These are phyloP conservation scores for Rhinatrema bivittatum DNA, from an alignment of 2,797 vertebrate genomes.

Conservation along the genomic window DNA sequence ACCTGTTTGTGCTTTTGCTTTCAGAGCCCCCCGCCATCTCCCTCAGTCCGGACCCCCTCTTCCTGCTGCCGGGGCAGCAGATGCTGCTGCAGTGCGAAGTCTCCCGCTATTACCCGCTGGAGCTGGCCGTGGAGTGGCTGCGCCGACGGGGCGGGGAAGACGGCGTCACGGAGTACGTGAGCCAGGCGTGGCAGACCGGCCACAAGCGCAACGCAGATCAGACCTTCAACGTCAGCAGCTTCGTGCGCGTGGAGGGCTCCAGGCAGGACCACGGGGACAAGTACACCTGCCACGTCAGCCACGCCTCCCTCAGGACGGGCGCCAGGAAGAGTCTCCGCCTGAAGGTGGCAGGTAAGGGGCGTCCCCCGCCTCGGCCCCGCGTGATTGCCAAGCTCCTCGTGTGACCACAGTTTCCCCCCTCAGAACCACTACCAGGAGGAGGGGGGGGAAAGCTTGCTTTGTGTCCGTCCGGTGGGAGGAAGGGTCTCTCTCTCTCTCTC, in stretches of 20 bases:
- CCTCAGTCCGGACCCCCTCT: conserved; percentile 58
- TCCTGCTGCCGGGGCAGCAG: conserved; percentile 51
- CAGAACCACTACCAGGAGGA: neutral
- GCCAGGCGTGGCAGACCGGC: conserved; percentile 42
- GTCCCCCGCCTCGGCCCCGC: too few species aligned
- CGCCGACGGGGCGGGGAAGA: conserved; percentile 29
- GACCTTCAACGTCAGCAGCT: conserved; percentile 60
- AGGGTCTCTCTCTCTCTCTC: too few species aligned
- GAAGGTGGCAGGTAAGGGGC: conserved; percentile 60
- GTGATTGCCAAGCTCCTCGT: too few species aligned
- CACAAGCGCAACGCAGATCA: conserved; percentile 63
- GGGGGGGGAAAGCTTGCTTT: too few species aligned
- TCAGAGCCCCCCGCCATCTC: conserved; percentile 63
- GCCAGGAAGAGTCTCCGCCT: conserved; percentile 39
- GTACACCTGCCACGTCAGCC: conserved; percentile 59
- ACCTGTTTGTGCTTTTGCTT: too few species aligned
- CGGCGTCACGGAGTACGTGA: neutral
- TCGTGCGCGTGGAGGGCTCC: conserved; percentile 38
- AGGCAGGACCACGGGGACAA: conserved; percentile 51
- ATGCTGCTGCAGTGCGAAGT: conserved; percentile 58
- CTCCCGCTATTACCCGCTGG: conserved; percentile 64
- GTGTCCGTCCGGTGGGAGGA: neutral
- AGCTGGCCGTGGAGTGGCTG: conserved; percentile 62
- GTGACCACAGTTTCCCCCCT: too few species aligned
- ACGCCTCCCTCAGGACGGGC: conserved; percentile 36